Base-by-base conservation (phyloP, 2,113 vertebrate species). In the Scartelaos histophorus region DNA sequence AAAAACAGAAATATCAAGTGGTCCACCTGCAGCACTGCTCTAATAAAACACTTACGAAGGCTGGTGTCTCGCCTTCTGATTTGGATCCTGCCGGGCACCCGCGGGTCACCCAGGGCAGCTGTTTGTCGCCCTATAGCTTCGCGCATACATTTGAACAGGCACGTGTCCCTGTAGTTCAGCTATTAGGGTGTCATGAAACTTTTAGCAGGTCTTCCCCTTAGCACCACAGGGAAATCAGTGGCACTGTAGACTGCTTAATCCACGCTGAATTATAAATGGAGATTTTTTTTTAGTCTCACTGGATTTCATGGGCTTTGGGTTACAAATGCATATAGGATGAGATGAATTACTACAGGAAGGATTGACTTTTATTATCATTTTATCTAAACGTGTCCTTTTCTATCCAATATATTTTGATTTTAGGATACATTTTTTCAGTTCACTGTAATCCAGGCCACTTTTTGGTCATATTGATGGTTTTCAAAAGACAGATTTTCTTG, bases 121-220 rank as follows among this genome's bases (percentile, higher is more conserved):
- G 53, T 81, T 74, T 74, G 71, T 70, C 67, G 73, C 56, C 58
- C 65, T 54, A 4, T 65, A 73, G 61, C 67, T 64, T 87, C 70
- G 78, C 86, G 56, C 64, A 81, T 81, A 84, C 80, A 79, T 67
- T 83, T 82, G 75, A 86, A 75, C 16, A 17, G 25, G 60, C 76
- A 12, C 66, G 49, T 35, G 71, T 72, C 73, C 73, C 69, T 46
- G 10, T 43, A 35, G 67, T 80, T 81, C 74, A 75, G 57, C 78
- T 45, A 19, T n/a, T 66, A 61, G 78, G 56, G 71, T 79, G 70
- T 47, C 64, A 69, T 67, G 57, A 45, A 1, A 9, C 54, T 83
- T 66, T 49, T 75, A 68, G 78, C 73, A 43, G 67, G 38, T 82
- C 67, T 45, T 35, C 78, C 45, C 29, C 78, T 82, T 76, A 81